A percentile compares a stretch with the other conserved stretches of the same genome.
Evolutionary conservation across 2,888 invertebrate genomes (phyloP).

Genomic region (Andrena praecox): DNA sequence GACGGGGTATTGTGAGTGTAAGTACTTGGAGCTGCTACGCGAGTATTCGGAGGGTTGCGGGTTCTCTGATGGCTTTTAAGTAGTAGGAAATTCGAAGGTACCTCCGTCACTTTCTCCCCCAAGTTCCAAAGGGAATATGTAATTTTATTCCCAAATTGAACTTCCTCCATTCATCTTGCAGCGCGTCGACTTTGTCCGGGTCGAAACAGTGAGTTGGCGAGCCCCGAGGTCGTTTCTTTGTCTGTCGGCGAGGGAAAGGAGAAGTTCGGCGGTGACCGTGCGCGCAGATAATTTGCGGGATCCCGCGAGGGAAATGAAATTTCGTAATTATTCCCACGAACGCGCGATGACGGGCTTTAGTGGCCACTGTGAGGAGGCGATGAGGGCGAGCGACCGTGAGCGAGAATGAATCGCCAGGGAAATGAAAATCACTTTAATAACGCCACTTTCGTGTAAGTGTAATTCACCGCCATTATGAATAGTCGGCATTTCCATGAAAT

Average conservation of each 20-base stretch:
- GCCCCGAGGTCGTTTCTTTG: neutral
- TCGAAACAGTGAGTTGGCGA: neutral
- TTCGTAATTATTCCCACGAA: conserved; percentile 37
- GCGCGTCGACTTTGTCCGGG: neutral
- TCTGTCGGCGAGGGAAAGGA: neutral
- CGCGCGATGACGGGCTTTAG: neutral
- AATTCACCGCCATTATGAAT: conserved; percentile 15
- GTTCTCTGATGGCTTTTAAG: too few relatives aligned
- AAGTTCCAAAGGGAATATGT: too few relatives aligned
- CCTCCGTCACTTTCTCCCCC: too few relatives aligned
- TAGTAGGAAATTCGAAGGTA: too few relatives aligned
- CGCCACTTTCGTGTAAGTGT: conserved; percentile 24
- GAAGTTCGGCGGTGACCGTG: conserved; percentile 5
- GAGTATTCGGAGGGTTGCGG: too few relatives aligned
- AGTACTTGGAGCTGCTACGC: too few relatives aligned
- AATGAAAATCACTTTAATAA: conserved; percentile 55
- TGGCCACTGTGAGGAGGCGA: neutral
- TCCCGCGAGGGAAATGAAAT: conserved; percentile 39
- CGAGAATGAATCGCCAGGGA: conserved; percentile 42
- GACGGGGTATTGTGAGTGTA: neutral
- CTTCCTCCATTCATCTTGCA: neutral
- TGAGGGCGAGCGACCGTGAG: neutral
- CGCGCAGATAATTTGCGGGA: conserved; percentile 37
- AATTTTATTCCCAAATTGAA: neutral
- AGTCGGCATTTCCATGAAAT: conserved; percentile 11